A percentile compares a stretch with the other conserved stretches of the same genome.
phyloP scores from a whole-genome alignment of 2,113 vertebrate species.

The Tetrao urogallus region DNA sequence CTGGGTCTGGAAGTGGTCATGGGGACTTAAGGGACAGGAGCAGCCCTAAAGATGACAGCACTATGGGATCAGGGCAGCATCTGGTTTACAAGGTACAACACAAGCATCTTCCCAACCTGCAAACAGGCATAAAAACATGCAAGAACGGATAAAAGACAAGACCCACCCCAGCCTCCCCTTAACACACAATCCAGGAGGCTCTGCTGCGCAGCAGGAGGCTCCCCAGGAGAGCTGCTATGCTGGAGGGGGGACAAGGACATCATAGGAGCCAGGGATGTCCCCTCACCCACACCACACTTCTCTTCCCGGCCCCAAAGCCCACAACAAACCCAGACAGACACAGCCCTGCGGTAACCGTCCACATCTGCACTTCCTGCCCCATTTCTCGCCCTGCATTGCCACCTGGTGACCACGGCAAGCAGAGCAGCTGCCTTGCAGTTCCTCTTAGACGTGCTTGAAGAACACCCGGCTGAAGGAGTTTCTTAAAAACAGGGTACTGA shows the following conservation, averaged over 20 bases:
- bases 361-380: fast-evolving
- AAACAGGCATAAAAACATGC: background rate
- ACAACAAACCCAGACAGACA: background rate
- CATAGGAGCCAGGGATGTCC: fast-evolving
- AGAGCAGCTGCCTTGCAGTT: background rate
- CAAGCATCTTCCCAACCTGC: background rate
- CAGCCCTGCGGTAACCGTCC: fast-evolving
- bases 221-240: background rate
- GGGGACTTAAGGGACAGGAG: background rate
- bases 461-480: fast-evolving
- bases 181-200: background rate
- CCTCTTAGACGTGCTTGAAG: fast-evolving
- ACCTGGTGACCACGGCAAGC: background rate
- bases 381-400: background rate
- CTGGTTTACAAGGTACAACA: background rate
- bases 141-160: fast-evolving
- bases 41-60: background rate
- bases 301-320: background rate
- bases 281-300: fast-evolving
- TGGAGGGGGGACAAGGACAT: background rate
- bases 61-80: background rate
- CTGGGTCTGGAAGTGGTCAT: fast-evolving
- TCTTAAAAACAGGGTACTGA: fast-evolving
- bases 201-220: background rate
- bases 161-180: background rate